These are phyloP conservation scores for Mactromeris polynyma DNA, from an alignment of 2,888 invertebrate species.

Conservation along the genomic window DNA sequence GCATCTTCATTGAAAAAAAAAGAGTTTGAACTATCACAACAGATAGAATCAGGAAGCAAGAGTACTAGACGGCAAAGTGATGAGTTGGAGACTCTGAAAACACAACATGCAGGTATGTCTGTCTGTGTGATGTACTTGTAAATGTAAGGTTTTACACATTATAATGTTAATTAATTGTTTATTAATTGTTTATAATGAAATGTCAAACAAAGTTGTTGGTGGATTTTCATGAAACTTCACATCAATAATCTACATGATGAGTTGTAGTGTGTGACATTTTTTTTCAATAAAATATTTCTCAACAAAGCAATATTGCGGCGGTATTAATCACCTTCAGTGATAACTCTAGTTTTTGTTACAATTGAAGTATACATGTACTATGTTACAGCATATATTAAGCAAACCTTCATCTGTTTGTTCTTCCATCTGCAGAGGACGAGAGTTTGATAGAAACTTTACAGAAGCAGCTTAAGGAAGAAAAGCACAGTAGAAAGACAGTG, in stretches of 20 bases:
- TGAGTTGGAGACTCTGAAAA: constrained; percentile 77
- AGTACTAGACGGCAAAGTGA: constrained; percentile 73
- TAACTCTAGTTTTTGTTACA: no score
- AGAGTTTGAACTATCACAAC: constrained; percentile 82
- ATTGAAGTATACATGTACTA: no score
- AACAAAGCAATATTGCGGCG: no score
- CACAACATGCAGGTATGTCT: constrained; percentile 76
- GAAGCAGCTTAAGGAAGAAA: constrained; percentile 81
- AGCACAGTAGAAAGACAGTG: constrained; percentile 76
- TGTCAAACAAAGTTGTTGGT: no score
- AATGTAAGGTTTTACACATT: background rate
- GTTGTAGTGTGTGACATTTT: no score
- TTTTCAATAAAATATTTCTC: no score
- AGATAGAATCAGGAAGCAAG: constrained; percentile 75
- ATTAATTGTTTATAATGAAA: no score
- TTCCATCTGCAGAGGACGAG: constrained; percentile 80
- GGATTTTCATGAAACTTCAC: no score
- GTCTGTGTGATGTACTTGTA: background rate
- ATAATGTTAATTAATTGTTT: no score
- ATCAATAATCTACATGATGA: no score
- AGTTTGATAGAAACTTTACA: constrained; percentile 75
- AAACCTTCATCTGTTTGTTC: background rate
- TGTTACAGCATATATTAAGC: no score
- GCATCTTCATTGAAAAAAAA: constrained; percentile 79
- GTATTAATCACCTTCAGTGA: no score